phyloP scores from a whole-genome alignment of 2,113 vertebrate species.

The Alectura lathami region DNA sequence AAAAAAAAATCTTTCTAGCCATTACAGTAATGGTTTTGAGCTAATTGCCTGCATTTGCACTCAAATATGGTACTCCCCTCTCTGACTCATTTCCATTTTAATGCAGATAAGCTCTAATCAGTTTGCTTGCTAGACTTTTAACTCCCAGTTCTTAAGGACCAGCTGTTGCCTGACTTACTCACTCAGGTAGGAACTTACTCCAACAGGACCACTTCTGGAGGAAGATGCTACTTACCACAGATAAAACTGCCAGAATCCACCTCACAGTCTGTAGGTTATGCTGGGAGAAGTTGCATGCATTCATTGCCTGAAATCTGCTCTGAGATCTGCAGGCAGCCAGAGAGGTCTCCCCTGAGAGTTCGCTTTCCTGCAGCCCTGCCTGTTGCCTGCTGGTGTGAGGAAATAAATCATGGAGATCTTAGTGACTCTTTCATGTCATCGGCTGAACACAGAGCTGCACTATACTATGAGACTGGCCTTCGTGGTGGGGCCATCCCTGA shows the following conservation, averaged over 20 bases:
- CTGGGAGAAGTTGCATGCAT: background rate
- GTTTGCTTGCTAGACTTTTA: conserved; percentile 31
- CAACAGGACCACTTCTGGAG: background rate
- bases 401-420: background rate
- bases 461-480: background rate
- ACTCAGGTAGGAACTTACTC: background rate
- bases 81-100: conserved; percentile 60
- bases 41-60: conserved; percentile 62
- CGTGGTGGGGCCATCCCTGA: background rate
- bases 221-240: background rate
- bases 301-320: background rate
- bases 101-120: conserved; percentile 49
- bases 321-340: background rate
- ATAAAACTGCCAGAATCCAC: background rate
- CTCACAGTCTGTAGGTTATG: background rate
- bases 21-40: conserved; percentile 62
- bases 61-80: conserved; percentile 31
- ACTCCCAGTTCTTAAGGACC: conserved; percentile 9
- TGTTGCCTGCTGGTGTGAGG: background rate
- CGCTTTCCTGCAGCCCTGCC: background rate
- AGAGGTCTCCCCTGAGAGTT: background rate
- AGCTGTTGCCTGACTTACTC: conserved; percentile 40
- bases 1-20: conserved; percentile 9
- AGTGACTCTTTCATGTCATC: background rate
- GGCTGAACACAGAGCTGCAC: background rate